phyloP scores from a whole-genome alignment of 2,888 invertebrate genomes.

The Athalia cordata region DNA sequence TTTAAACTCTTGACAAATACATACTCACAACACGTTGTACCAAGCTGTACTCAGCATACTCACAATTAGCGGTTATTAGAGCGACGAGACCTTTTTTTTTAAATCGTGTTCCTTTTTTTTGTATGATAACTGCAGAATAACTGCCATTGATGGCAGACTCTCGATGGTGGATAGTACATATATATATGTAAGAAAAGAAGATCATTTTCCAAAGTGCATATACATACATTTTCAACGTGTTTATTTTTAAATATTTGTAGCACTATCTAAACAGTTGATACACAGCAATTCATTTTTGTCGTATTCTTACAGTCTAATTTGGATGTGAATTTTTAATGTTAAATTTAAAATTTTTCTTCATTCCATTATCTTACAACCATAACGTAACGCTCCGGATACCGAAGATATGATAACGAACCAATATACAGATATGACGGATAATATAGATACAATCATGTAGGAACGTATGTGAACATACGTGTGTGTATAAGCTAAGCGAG shows the following conservation, averaged over 20 bases:
- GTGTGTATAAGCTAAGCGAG: no score
- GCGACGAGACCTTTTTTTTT: no score
- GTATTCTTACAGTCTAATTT: background rate
- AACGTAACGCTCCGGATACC: slow-evolving; percentile 2
- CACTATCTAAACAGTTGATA: slow-evolving; percentile 42
- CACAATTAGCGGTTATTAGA: no score
- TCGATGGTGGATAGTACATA: background rate
- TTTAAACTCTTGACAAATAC: no score
- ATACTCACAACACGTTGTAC: no score
- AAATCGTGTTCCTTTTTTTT: no score
- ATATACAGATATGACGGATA: slow-evolving; percentile 1
- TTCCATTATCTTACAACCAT: background rate
- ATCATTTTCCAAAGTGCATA: background rate
- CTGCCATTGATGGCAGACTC: background rate
- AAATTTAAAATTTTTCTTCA: background rate
- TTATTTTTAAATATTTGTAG: slow-evolving; percentile 37
- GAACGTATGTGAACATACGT: background rate
- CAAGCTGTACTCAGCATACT: no score
- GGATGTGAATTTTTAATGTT: background rate
- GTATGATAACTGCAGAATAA: no score
- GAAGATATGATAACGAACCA: background rate
- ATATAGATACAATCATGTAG: background rate
- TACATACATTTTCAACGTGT: slow-evolving; percentile 26
- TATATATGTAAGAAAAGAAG: background rate
- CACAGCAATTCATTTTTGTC: background rate